These are phyloP conservation scores for Tridacna gigas DNA, from an alignment of 2,888 invertebrate genomes.

Conservation along the genomic window DNA sequence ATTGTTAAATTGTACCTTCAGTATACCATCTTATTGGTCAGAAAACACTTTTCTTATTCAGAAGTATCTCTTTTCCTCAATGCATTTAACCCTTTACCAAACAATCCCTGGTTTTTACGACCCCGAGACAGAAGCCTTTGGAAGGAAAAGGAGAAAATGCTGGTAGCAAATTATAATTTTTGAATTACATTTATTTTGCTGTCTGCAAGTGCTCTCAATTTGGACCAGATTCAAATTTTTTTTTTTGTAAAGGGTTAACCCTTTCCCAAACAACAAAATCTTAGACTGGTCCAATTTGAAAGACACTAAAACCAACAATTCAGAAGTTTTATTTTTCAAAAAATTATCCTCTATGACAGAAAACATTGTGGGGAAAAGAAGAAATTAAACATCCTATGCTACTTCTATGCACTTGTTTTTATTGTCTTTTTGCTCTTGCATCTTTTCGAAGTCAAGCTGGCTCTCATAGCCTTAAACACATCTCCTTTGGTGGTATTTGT, in stretches of 20 bases:
- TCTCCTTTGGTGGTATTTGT: slow-evolving; percentile 17
- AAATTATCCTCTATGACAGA: neutral
- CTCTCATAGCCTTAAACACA: slow-evolving; percentile 11
- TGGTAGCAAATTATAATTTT: too few species aligned
- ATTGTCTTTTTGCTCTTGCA: slow-evolving; percentile 14
- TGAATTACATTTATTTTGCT: too few species aligned
- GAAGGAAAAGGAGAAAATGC: neutral
- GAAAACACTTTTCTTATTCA: neutral
- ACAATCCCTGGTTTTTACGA: slow-evolving; percentile 2
- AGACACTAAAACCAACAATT: neutral
- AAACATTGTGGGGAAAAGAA: neutral
- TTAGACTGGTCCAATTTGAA: neutral
- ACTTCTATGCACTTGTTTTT: slow-evolving; percentile 3
- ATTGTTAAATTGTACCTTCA: slow-evolving; percentile 2
- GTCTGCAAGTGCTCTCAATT: too few species aligned
- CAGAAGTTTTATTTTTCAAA: neutral
- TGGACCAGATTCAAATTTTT: too few species aligned
- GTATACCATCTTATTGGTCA: slow-evolving; percentile 9
- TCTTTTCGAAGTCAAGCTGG: slow-evolving; percentile 21
- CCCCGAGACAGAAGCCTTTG: neutral
- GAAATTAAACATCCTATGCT: neutral
- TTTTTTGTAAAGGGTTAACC: too few species aligned
- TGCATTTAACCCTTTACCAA: slow-evolving; percentile 7
- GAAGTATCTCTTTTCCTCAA: neutral
- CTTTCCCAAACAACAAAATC: neutral